Base-by-base conservation (phyloP, 2,113 vertebrate species). In the Lucifuga dentata region DNA sequence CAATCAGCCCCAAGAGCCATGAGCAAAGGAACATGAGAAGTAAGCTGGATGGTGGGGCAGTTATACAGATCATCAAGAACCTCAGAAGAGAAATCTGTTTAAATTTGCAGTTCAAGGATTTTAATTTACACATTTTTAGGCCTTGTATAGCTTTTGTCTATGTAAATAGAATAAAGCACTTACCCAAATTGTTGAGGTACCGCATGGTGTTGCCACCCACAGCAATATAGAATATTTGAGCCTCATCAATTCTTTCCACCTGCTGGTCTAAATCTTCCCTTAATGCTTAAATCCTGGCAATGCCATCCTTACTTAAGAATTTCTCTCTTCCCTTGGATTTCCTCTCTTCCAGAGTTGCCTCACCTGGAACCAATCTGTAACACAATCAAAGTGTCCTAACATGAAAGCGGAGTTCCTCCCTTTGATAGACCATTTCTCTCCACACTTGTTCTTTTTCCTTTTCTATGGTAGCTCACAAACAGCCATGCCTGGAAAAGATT, bases 361-460 rank as follows among this genome's bases (percentile, higher is more conserved):
- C 91, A 91, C 93, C 93, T 95, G 92, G 93, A 95, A 95, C 76
- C 83, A 93, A 92, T 94, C 90, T 92, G 52, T 88, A 90, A 92
- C 85, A 89, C 68, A 89, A 87, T 88, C 90, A 88, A 89, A 90
- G 85, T 90, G 81, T 90, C 87, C 89, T 81, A 50, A 90, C 89
- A 19, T 79, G 91, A 94, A 93, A 94, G 90, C 89, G 85, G 59
- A 84, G 88, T 76, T 89, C 74, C 74, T 88, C 68, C 29, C 81
- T 93, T 92, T 91, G 89, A 92, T 89, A 90, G 84, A 83, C 80
- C 43, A 46, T 78, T 88, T 86, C 73, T 68, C 68, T 71, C 68
- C 72, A 68, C 78, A 80, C 80, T 89, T 77, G 46, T 62, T 87
- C 73, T 70, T 57, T 63, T 83, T 67, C 68, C 66, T 65, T 63